A percentile compares a stretch with the other conserved stretches of the same genome.
Evolutionary conservation across 2,888 invertebrate species (phyloP).

Genomic region (Chymomyza amoena): DNA sequence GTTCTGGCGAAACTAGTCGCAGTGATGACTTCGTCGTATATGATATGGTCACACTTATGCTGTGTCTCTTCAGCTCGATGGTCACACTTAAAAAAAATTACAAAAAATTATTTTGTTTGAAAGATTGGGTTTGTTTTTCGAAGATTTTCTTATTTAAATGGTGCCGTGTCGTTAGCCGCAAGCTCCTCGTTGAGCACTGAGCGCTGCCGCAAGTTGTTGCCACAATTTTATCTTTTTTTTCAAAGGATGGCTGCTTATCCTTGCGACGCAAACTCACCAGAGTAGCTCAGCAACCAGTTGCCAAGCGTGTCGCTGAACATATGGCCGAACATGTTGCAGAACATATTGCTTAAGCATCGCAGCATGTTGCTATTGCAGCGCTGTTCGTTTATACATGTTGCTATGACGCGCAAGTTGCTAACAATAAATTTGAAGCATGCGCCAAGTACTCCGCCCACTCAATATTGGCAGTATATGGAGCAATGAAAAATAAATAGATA

Average conservation of each 20-base stretch:
- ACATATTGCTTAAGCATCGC: too few relatives aligned
- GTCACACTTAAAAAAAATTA: conserved; percentile 15
- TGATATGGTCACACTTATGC: conserved; percentile 37
- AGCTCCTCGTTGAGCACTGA: conserved; percentile 55
- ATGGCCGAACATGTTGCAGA: too few relatives aligned
- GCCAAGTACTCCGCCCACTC: too few relatives aligned
- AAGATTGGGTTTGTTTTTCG: not conserved
- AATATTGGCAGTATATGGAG: too few relatives aligned
- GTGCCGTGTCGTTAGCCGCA: conserved; percentile 53
- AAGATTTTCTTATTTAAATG: not conserved
- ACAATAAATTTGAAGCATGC: too few relatives aligned
- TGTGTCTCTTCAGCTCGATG: conserved; percentile 42
- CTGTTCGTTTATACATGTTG: too few relatives aligned
- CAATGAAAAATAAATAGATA: too few relatives aligned
- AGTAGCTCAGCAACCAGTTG: not conserved
- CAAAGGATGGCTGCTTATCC: too few relatives aligned
- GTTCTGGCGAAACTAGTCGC: not conserved
- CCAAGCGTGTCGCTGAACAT: too few relatives aligned
- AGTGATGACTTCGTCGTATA: not conserved
- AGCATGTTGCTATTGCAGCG: too few relatives aligned
- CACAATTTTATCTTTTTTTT: conserved; percentile 19
- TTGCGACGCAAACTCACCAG: not conserved
- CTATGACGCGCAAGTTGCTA: too few relatives aligned
- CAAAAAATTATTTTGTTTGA: not conserved
- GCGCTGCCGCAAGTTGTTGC: conserved; percentile 13